A percentile compares a stretch with the other conserved stretches of the same genome.
phyloP scores from a whole-genome alignment of 1,140 invertebrate genomes.

The Aphaenogaster ashmeadi region DNA sequence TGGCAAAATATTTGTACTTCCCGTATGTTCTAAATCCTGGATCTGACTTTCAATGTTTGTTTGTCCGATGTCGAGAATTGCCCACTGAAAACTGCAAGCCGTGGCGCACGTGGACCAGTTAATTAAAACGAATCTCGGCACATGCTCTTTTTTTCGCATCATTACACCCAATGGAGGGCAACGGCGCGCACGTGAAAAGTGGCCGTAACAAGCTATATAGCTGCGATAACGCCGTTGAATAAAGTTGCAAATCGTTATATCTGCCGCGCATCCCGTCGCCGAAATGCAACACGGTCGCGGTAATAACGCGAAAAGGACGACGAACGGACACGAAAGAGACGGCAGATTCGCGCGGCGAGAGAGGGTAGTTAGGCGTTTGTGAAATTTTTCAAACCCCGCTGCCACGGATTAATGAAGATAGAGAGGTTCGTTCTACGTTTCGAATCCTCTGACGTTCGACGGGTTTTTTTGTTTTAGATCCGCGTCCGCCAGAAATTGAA shows the following conservation, averaged over 20 bases:
- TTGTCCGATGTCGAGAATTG: neutral
- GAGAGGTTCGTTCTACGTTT: slow-evolving; percentile 24
- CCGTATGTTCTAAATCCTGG: slow-evolving; percentile 8
- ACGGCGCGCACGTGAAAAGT: slow-evolving; percentile 55
- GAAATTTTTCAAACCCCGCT: slow-evolving; percentile 2
- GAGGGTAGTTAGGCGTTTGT: neutral
- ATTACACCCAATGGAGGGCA: slow-evolving; percentile 56
- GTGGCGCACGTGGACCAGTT: slow-evolving; percentile 33
- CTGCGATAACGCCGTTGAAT: slow-evolving; percentile 41
- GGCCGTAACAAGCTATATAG: slow-evolving; percentile 50
- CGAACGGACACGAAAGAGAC: slow-evolving; percentile 29
- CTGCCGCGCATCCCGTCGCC: neutral
- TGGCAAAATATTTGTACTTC: slow-evolving; percentile 12
- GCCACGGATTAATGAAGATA: slow-evolving; percentile 45
- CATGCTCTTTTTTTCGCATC: slow-evolving; percentile 48
- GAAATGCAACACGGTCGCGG: slow-evolving; percentile 33
- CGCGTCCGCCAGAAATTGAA: slow-evolving; percentile 9
- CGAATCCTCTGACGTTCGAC: slow-evolving; percentile 3
- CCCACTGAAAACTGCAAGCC: slow-evolving; percentile 22
- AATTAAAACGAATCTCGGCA: slow-evolving; percentile 67
- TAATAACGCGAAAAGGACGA: slow-evolving; percentile 16
- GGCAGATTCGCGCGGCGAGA: neutral
- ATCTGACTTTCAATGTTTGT: slow-evolving; percentile 31
- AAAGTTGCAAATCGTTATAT: slow-evolving; percentile 64
- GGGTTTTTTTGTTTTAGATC: slow-evolving; percentile 14